Evolutionary conservation across 2,113 vertebrate genomes (phyloP), one percentile per base, ranked within the genome.

Genomic region (Periophthalmus modestus): DNA sequence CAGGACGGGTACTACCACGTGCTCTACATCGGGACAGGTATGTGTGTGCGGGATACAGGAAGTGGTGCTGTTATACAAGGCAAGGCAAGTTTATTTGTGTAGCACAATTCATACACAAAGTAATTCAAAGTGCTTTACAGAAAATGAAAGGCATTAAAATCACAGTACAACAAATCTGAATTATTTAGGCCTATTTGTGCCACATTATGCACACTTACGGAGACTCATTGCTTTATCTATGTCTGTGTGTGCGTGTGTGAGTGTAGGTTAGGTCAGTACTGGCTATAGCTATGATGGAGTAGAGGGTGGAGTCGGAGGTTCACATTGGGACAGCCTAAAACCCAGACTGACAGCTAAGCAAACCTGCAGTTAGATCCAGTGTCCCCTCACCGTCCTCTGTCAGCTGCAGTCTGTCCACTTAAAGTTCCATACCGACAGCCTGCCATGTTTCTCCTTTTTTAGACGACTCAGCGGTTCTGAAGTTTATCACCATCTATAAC

Each of bases 1-100:
- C 95, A 98, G 87, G 98, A 99, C 52, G 98, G 97, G 18, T 95
- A 97, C 74, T 99, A 99, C 66, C 95, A 99, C 68, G 98, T 98
- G 77, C 91, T 99, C 23, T 99, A 97, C 90, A 94, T 99, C 33
- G 97, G 97, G 24, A 99, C 97, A 89, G 98, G 97, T 99, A 85
- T 0, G 12, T 6, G 4, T 0, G 14, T n/a, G n/a, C n/a, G n/a
- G n/a, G n/a, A n/a, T n/a, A n/a, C n/a, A n/a, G n/a, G n/a, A n/a
- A 28, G 28, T 28, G 3, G 1, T 28, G 28, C 28, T 3, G 3
- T 28, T 28, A 28, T 28, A 2, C 28, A 28, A 28, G 28, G 28
- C 28, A 28, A 28, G 28, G 28, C 28, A 28, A 28, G 28, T n/a
- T n/a, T n/a, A n/a, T n/a, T n/a, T n/a, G n/a, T 28, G 3, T 28